A percentile compares a stretch with the other conserved stretches of the same genome.
Conservation (phyloP, 2,113 vertebrate genomes). For the Steatornis caripensis region DNA sequence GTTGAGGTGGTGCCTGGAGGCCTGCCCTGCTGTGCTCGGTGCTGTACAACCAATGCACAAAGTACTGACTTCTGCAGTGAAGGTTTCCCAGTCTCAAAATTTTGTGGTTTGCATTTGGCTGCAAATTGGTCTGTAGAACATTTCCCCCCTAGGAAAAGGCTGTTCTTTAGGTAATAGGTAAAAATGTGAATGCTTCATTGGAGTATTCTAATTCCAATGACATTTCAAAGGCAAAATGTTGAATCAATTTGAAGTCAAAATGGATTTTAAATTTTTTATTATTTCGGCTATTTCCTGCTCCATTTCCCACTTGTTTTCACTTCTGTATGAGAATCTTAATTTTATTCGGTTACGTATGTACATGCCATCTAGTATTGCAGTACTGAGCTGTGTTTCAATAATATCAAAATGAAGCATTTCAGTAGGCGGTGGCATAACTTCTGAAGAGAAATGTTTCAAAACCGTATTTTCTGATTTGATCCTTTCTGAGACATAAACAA, state of each 20-base stretch:
- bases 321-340: conserved; percentile 52
- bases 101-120: not conserved
- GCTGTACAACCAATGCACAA: not conserved
- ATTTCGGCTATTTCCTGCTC: conserved; percentile 9
- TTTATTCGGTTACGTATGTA: not conserved
- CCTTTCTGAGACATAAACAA: not conserved
- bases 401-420: conserved; percentile 1
- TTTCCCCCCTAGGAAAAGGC: not conserved
- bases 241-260: conserved; percentile 48
- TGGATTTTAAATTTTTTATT: conserved; percentile 58
- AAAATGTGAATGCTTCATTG: conserved; percentile 33
- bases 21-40: not conserved
- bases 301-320: conserved; percentile 54
- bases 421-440: not conserved
- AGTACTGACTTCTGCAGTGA: not conserved
- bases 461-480: not conserved
- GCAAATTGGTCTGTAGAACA: conserved; percentile 14
- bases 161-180: conserved; percentile 40
- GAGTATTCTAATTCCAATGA: conserved; percentile 29
- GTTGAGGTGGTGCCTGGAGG: not conserved
- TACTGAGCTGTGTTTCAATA: not conserved
- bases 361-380: not conserved
- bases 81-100: not conserved
- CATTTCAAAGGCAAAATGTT: conserved; percentile 56
- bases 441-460: not conserved